Base-by-base conservation (phyloP, 2,113 vertebrate genomes). In the Chaetops frenatus region DNA sequence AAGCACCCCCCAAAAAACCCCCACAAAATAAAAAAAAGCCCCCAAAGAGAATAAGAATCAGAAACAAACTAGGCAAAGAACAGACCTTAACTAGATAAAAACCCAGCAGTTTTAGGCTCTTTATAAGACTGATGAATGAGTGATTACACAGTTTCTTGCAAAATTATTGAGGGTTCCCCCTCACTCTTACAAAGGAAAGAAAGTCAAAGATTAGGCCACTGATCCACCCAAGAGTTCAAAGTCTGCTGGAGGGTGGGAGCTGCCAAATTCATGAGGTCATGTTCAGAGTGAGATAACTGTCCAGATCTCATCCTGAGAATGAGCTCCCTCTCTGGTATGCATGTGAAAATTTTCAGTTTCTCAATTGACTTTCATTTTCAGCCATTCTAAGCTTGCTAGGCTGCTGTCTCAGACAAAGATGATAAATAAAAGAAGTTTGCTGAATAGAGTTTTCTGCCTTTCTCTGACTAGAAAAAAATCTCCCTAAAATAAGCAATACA, bases 201-300 rank as follows among this genome's bases (percentile, higher is more conserved):
- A 81, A 93, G 24, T 44, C 64, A 61, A 51, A 85, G 77, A 86
- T 87, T 94, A 88, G 87, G 20, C 60, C 25, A 22, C 57, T 25
- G 69, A 69, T 92, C 44, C 66, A 70, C 72, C 80, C 33, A 66
- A 79, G 31, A 65, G 40, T 84, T 94, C 77, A 87, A 95, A 51
- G 66, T 64, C 45, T 64, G 53, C 35, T 58, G 69, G 92, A 91
- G 69, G 74, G 35, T 85, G 61, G 64, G 96, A 95, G 90, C 78
- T 78, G 84, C 89, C 93, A 88, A 65, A 90, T 95, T 81, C 53
- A 51, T 67, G 84, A 94, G 72, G 61, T 92, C 96, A 84, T 79
- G 11, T 86, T 86, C 64, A 45, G 23, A 90, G 50, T 8, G 50
- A 95, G 89, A 91, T 85, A 95, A 92, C 54, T 11, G 50, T 94